These are phyloP conservation scores for Sus scrofa DNA, from an alignment of 2,113 vertebrate species.

Conservation along the genomic window T2T-Sscrofa CM000823.6:49857501-49858000, in stretches of 20 bases:
- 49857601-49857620: background rate
- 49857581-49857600: background rate
- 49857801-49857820: background rate
- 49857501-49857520: background rate
- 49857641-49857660: slow-evolving; percentile 56
- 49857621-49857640: slow-evolving; percentile 27
- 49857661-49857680: slow-evolving; percentile 38
- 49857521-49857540: background rate
- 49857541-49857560: background rate
- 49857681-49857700: slow-evolving; percentile 34
- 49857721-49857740: background rate
- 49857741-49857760: background rate
- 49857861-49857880: background rate
- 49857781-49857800: background rate
- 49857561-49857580: slow-evolving; percentile 21
- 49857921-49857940: background rate
- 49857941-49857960: background rate
- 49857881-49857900: background rate
- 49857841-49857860: background rate
- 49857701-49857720: slow-evolving; percentile 35
- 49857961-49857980: background rate
- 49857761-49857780: background rate
- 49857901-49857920: background rate
- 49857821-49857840: background rate
- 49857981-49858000: background rate